Evolutionary conservation across 2,888 invertebrate species (phyloP).

Genomic region (Tinea trinotella): DNA sequence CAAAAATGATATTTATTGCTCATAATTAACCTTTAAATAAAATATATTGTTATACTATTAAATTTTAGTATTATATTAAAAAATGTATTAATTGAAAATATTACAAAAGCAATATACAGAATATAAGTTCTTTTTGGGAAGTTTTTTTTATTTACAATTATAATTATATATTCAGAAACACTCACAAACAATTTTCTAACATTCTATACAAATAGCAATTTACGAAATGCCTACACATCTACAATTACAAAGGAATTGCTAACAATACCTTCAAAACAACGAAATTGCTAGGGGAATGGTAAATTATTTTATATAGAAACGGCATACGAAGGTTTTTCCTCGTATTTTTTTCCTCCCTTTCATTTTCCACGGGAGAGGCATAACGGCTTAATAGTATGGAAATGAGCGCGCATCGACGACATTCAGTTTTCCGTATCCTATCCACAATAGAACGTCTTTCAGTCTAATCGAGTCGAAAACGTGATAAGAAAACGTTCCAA

Average conservation of each 20-base stretch:
- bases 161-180: conserved; percentile 6
- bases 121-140: too few relatives aligned
- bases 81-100: too few relatives aligned
- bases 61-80: too few relatives aligned
- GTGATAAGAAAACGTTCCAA: conserved; percentile 21
- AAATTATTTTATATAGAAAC: conserved; percentile 14
- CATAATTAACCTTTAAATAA: too few relatives aligned
- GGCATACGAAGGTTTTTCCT: conserved; percentile 13
- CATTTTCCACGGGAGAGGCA: conserved; percentile 22
- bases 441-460: conserved; percentile 19
- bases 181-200: not conserved
- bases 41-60: too few relatives aligned
- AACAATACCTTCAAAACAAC: conserved; percentile 16
- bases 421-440: conserved; percentile 15
- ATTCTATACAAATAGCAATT: conserved; percentile 7
- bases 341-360: conserved; percentile 18
- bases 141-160: not conserved
- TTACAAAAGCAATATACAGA: too few relatives aligned
- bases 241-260: conserved; percentile 15
- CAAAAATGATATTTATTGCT: too few relatives aligned
- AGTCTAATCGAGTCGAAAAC: conserved; percentile 25
- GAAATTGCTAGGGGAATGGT: conserved; percentile 12
- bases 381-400: conserved; percentile 27
- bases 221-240: conserved; percentile 11
- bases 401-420: conserved; percentile 24